Conservation (phyloP, 2,113 vertebrate species). For the Phalacrocorax carbo region DNA sequence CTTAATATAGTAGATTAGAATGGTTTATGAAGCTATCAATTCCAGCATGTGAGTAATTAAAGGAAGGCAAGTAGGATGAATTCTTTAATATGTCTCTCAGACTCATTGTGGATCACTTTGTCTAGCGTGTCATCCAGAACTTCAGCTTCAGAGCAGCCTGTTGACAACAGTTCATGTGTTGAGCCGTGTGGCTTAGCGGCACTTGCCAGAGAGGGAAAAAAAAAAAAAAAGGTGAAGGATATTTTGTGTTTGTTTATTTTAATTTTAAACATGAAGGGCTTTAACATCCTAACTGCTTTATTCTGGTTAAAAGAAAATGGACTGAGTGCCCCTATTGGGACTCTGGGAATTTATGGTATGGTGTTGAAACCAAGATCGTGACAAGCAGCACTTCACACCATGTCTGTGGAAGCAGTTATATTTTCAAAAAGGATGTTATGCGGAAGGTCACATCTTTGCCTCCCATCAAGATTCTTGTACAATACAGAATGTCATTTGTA, state of each 20-base stretch:
- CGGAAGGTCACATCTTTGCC: not conserved
- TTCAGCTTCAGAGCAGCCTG: not conserved
- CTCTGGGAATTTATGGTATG: constrained; percentile 32
- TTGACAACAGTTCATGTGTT: not conserved
- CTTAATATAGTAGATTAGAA: not conserved
- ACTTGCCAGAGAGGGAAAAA: not conserved
- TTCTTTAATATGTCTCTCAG: not conserved
- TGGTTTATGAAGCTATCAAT: not conserved
- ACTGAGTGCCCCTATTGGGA: not conserved
- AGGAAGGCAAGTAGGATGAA: not conserved
- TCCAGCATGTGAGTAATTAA: not conserved
- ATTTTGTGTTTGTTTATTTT: not conserved
- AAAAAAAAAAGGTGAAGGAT: not conserved
- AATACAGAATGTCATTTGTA: not conserved
- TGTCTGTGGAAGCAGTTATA: constrained; percentile 26
- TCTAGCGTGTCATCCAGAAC: not conserved
- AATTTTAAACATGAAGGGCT: not conserved
- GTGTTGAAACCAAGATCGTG: constrained; percentile 53
- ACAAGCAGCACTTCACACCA: constrained; percentile 31
- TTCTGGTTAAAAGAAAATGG: constrained; percentile 4
- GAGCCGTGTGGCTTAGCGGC: not conserved
- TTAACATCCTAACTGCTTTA: not conserved
- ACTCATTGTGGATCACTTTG: not conserved
- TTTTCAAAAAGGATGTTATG: constrained; percentile 17
- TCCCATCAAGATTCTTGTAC: constrained; percentile 14